A percentile compares a stretch with the other conserved stretches of the same genome.
phyloP scores from a whole-genome alignment of 23 tunicate species.

The Aplidium turbinatum region DNA sequence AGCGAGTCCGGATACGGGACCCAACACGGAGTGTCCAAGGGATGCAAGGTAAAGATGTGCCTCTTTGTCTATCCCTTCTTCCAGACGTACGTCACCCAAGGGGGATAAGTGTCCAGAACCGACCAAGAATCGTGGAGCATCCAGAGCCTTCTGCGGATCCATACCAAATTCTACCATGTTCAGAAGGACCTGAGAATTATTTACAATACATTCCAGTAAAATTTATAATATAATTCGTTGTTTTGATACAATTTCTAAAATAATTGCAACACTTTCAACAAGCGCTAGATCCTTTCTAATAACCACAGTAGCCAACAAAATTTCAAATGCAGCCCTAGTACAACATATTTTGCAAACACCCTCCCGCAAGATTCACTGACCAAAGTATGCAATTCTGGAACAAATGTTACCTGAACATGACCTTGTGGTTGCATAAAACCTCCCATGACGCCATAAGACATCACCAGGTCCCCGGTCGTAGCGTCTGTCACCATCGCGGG shows the following conservation, averaged over 20 bases:
- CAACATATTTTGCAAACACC: too few species aligned
- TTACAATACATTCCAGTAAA: neutral
- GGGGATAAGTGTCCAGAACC: slow-evolving; percentile 41
- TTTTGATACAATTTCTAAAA: too few species aligned
- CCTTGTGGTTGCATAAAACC: slow-evolving; percentile 98
- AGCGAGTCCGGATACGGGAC: slow-evolving; percentile 38
- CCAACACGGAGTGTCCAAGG: slow-evolving; percentile 55
- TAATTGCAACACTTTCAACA: too few species aligned
- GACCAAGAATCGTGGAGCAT: slow-evolving; percentile 73
- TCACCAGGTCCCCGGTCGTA: slow-evolving; percentile 53
- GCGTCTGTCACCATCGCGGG: slow-evolving; percentile 90
- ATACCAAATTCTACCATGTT: slow-evolving; percentile 76
- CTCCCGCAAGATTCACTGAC: neutral
- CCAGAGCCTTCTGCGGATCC: slow-evolving; percentile 91
- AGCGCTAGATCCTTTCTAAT: too few species aligned
- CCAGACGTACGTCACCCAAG: slow-evolving; percentile 34
- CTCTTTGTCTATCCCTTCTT: slow-evolving; percentile 49
- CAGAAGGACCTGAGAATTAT: slow-evolving; percentile 66
- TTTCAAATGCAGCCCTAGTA: too few species aligned
- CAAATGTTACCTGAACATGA: slow-evolving; percentile 90
- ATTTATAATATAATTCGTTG: too few species aligned
- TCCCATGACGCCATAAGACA: slow-evolving; percentile 95
- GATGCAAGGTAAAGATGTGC: slow-evolving; percentile 5
- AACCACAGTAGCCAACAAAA: too few species aligned
- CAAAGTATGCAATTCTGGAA: neutral